phyloP scores from a whole-genome alignment of 2,888 invertebrate species.

The Achlya flavicornis region DNA sequence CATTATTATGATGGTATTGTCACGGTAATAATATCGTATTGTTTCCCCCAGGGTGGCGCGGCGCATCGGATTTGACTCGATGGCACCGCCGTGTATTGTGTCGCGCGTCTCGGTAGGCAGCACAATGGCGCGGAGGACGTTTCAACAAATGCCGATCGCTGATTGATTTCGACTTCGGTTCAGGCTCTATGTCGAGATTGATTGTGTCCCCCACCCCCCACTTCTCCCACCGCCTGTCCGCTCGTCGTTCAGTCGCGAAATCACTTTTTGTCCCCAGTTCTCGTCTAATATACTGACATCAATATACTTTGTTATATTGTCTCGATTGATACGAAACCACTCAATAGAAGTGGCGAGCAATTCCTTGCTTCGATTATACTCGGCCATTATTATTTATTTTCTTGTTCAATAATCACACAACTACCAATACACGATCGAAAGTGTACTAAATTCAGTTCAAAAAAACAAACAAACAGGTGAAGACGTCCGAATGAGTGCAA shows the following conservation, averaged over 20 bases:
- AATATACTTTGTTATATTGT: constrained; percentile 2
- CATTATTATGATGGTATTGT: background rate
- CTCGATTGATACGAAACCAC: background rate
- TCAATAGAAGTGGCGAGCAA: background rate
- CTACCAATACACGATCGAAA: background rate
- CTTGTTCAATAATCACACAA: background rate
- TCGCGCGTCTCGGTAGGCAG: background rate
- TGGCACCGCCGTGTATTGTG: background rate
- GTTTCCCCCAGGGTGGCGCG: background rate
- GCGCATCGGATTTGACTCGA: background rate
- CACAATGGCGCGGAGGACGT: constrained; percentile 17
- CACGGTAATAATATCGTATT: no score
- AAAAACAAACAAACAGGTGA: background rate
- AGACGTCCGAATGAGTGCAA: background rate
- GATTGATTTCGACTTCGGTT: constrained; percentile 50
- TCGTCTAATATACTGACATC: constrained; percentile 17
- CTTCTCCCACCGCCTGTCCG: background rate
- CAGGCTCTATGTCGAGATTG: constrained; percentile 48
- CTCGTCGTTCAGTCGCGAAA: constrained; percentile 19
- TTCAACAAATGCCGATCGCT: constrained; percentile 33
- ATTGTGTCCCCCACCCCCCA: constrained; percentile 29
- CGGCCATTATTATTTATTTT: background rate
- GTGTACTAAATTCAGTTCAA: no score
- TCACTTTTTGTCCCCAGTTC: constrained; percentile 25
- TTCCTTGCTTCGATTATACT: background rate